phyloP scores from a whole-genome alignment of 2,888 invertebrate species.

The Pollenia labialis region DNA sequence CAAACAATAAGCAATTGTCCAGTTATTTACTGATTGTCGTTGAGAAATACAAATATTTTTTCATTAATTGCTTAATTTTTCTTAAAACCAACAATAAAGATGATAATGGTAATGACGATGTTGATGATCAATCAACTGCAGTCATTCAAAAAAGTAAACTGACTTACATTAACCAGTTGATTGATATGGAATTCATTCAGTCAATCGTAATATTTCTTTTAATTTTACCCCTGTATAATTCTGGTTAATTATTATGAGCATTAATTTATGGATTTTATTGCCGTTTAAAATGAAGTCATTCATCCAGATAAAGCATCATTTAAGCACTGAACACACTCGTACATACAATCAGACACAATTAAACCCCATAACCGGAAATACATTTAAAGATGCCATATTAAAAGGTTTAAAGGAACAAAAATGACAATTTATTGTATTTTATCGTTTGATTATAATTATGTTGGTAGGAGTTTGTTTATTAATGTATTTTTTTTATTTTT shows the following conservation, averaged over 20 bases:
- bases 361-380: neutral
- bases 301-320: neutral
- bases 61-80: constrained; percentile 2
- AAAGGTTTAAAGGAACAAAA: too few relatives aligned
- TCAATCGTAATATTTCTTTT: constrained; percentile 1
- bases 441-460: neutral
- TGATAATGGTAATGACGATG: neutral
- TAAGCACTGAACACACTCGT: neutral
- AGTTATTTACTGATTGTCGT: neutral
- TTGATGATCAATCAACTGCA: constrained; percentile 17
- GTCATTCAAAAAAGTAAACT: neutral
- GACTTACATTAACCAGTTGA: neutral
- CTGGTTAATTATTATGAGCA: constrained; percentile 32
- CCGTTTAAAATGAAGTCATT: neutral
- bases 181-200: neutral
- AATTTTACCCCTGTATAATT: neutral
- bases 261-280: constrained; percentile 32
- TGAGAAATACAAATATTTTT: neutral
- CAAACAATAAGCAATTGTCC: neutral
- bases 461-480: neutral
- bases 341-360: neutral
- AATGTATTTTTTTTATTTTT: too few relatives aligned
- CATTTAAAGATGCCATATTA: neutral
- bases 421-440: neutral
- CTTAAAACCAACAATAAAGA: neutral